These are phyloP conservation scores for Polydrusus tereticollis DNA, from an alignment of 2,888 invertebrate species.

Conservation along the genomic window DNA sequence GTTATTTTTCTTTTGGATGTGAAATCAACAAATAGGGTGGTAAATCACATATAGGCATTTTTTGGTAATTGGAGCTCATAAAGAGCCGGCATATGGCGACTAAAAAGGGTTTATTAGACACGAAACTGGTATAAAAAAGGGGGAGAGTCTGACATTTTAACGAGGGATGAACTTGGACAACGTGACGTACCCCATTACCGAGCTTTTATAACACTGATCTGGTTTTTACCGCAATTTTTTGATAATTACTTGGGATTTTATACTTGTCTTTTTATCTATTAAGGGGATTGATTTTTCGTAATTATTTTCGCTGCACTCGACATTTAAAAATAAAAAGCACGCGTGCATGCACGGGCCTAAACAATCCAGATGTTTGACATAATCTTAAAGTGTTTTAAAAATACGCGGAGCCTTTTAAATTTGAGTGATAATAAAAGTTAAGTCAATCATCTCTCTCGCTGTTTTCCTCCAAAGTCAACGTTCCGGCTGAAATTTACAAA, in stretches of 20 bases:
- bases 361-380: conserved; percentile 49
- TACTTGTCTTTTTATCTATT: background rate
- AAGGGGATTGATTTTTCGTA: conserved; percentile 9
- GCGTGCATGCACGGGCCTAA: conserved; percentile 18
- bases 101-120: conserved; percentile 60
- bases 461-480: conserved; percentile 44
- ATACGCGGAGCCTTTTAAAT: conserved; percentile 38
- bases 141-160: conserved; percentile 60
- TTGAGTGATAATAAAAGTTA: conserved; percentile 43
- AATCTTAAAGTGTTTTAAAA: conserved; percentile 45
- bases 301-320: conserved; percentile 27
- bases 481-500: conserved; percentile 41
- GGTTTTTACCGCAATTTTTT: conserved; percentile 30
- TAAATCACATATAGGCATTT: conserved; percentile 44
- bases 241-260: conserved; percentile 25
- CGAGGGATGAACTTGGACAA: conserved; percentile 55
- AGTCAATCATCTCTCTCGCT: conserved; percentile 46
- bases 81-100: conserved; percentile 59
- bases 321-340: conserved; percentile 33
- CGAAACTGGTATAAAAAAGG: conserved; percentile 53
- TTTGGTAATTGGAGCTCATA: conserved; percentile 50
- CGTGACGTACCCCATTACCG: conserved; percentile 31
- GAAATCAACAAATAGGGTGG: conserved; percentile 4
- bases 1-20: background rate
- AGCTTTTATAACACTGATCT: conserved; percentile 31